These are phyloP conservation scores for Lagopus leucura DNA, from an alignment of 2,113 vertebrate species.

Conservation along the genomic window DNA sequence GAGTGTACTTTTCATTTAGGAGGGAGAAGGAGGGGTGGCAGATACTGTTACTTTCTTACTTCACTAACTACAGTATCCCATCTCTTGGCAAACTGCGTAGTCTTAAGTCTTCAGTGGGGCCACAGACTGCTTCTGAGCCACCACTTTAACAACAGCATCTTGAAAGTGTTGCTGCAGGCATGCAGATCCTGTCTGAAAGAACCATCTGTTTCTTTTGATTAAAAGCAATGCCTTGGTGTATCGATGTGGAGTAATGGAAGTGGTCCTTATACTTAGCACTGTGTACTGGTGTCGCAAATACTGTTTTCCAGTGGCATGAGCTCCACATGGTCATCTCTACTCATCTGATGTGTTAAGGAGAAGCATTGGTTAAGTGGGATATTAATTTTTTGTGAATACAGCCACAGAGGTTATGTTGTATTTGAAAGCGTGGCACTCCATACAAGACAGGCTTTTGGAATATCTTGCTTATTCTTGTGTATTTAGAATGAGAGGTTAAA, in stretches of 20 bases:
- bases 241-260: background rate
- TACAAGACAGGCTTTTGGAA: background rate
- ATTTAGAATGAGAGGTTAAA: background rate
- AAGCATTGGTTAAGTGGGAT: background rate
- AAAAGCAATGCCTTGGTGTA: background rate
- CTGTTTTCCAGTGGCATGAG: background rate
- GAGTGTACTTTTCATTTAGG: background rate
- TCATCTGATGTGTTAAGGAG: background rate
- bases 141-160: background rate
- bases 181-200: background rate
- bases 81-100: background rate
- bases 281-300: background rate
- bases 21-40: background rate
- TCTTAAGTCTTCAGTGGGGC: background rate
- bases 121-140: background rate
- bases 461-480: background rate
- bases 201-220: background rate
- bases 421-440: background rate
- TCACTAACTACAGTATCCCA: background rate
- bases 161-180: background rate
- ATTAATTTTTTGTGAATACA: background rate
- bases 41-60: background rate
- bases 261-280: background rate
- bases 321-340: background rate
- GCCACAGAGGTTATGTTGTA: background rate